Base-by-base conservation (phyloP, 2,888 invertebrate species). In the Ceratothoa steindachneri region DNA sequence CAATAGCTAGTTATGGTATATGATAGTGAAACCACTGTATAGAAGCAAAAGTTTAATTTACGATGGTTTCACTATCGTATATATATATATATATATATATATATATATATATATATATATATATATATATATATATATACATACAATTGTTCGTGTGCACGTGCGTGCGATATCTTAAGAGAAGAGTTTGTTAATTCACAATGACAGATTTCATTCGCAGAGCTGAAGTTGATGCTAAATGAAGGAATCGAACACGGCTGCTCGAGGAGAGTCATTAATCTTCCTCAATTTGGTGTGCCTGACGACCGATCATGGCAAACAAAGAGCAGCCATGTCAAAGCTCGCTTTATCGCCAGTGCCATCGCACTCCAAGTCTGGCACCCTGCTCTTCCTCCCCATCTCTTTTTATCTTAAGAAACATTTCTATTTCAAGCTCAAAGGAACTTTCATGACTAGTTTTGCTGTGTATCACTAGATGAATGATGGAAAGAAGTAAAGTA, bases 71-170 rank as follows among this genome's bases (percentile, higher is more conserved):
- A 5, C 7, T 55, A 55, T 55, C 19, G 24, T 60, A 60, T 60
- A 60, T 60, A 60, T 60, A 60, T 60, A 60, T 60, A 60, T 60
- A 60, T 60, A 60, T 60, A 60, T 60, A 60, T 60, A 60, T 60
- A 60, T 60, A 60, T 60, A 60, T 60, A 60, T 2, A 60, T 60
- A 60, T 60, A 60, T 60, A 60, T 60, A 60, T 24, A 60, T 60
- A 60, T 60, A 60, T 60, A 60, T 67, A 53, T 72, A 19, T 72
- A 66, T 66, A 66, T 41, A 66, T 72, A 66, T 72, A 29, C 53
- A 51, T 69, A 69, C 52, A 51, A 52, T 52, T 51, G 19, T 51
- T 69, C n/a, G 29, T 72, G 30, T 66, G 52, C 66, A 31, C 66
- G 28, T 66, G 12, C 52, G n/a, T 15, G 0, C 22, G 41, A 41